Conservation (phyloP, 2,797 vertebrate genomes). For the Ctenosaura bakeri region DNA sequence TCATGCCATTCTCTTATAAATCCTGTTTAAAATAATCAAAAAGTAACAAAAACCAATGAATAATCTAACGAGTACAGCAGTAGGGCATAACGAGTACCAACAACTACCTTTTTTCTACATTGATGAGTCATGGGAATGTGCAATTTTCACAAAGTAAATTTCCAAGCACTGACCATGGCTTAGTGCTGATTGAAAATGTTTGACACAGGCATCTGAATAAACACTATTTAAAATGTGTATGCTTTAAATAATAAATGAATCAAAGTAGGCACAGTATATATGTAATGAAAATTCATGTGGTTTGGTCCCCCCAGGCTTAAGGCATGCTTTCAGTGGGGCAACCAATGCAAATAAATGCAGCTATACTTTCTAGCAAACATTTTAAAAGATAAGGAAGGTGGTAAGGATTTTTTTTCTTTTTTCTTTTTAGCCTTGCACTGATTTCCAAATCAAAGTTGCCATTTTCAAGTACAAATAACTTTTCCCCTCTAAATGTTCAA, state of each 20-base stretch:
- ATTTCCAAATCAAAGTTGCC: constrained; percentile 42
- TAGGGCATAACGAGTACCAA: too few species aligned
- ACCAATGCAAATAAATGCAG: not conserved
- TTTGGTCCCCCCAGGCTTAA: not conserved
- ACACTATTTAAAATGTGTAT: not conserved
- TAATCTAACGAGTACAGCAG: too few species aligned
- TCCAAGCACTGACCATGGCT: not conserved
- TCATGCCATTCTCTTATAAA: too few species aligned
- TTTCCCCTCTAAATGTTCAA: constrained; percentile 20
- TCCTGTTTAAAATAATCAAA: too few species aligned
- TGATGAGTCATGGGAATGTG: too few species aligned
- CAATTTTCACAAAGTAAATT: not conserved
- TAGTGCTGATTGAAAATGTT: not conserved
- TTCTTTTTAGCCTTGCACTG: not conserved
- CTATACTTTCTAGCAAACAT: not conserved
- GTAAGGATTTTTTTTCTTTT: not conserved
- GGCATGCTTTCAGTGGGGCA: not conserved
- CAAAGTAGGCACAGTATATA: not conserved
- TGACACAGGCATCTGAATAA: not conserved
- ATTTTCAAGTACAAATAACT: constrained; percentile 45
- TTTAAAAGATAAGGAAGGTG: not conserved
- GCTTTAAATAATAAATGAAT: not conserved
- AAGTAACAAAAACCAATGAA: too few species aligned
- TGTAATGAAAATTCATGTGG: not conserved
- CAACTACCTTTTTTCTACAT: too few species aligned